phyloP scores from a whole-genome alignment of 2,888 invertebrate species.

The Escarpia spicata region DNA sequence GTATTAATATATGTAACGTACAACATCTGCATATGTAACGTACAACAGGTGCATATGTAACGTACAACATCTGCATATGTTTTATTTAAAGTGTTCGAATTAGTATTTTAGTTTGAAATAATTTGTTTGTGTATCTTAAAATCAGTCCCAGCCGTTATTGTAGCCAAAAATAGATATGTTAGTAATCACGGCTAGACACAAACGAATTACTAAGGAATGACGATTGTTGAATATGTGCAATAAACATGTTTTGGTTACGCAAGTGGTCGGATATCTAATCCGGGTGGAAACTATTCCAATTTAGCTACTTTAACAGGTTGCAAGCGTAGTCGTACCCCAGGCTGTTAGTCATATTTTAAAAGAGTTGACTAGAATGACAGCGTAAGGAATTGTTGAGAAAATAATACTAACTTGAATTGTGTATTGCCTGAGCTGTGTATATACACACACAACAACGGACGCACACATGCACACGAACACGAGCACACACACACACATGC shows the following conservation, averaged over 20 bases:
- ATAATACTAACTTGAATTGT: no score
- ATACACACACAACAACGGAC: background rate
- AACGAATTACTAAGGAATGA: no score
- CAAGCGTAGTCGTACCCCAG: no score
- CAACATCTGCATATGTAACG: background rate
- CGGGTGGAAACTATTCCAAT: no score
- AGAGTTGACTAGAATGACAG: no score
- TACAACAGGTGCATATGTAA: background rate
- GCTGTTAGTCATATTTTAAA: no score
- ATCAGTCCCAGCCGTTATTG: background rate
- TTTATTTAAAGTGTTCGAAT: background rate
- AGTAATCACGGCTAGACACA: no score
- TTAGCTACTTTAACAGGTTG: no score
- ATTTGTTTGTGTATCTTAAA: background rate
- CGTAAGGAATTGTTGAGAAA: no score
- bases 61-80: background rate
- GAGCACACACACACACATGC: background rate
- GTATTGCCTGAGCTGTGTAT: background rate
- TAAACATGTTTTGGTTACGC: no score
- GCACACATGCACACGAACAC: background rate
- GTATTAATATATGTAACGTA: background rate
- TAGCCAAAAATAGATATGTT: background rate
- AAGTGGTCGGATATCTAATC: no score
- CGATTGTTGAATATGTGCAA: no score
- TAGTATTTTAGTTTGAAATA: background rate